phyloP scores from a whole-genome alignment of 2,888 invertebrate species.

The Hydraecia micacea region DNA sequence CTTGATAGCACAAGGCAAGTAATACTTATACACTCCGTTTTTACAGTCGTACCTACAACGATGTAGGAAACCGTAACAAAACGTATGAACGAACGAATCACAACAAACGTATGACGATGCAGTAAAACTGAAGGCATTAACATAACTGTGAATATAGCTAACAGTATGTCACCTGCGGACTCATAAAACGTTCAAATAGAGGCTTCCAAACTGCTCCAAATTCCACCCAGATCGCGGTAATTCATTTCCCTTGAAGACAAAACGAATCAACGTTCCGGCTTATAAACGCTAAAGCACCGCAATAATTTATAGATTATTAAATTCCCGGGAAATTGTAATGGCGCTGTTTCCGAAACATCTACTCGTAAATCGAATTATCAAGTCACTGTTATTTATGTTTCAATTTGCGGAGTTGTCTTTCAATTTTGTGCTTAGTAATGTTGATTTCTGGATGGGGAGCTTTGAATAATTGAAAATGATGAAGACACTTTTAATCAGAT shows the following conservation, averaged over 20 bases:
- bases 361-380: constrained; percentile 25
- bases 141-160: constrained; percentile 44
- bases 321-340: constrained; percentile 19
- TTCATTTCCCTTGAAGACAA: constrained; percentile 49
- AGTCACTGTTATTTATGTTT: constrained; percentile 32
- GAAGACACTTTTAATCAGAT: constrained; percentile 23
- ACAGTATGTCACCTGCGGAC: constrained; percentile 16
- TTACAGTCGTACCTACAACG: not conserved
- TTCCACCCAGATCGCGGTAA: constrained; percentile 51
- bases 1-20: not conserved
- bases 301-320: constrained; percentile 55
- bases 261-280: constrained; percentile 52
- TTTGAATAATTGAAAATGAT: constrained; percentile 36
- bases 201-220: constrained; percentile 46
- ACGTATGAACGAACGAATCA: constrained; percentile 7
- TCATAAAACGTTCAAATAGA: constrained; percentile 57
- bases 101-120: constrained; percentile 24
- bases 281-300: constrained; percentile 37
- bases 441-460: constrained; percentile 10
- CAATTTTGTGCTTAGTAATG: constrained; percentile 20
- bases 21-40: constrained; percentile 4
- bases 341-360: constrained; percentile 22
- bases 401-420: constrained; percentile 42
- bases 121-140: constrained; percentile 47
- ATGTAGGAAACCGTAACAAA: not conserved